Percentiles rank a stretch among this genome's conserved stretches.
These are phyloP conservation scores for Columba guinea DNA, from an alignment of 2,797 vertebrate genomes.

Conservation along the genomic window DNA sequence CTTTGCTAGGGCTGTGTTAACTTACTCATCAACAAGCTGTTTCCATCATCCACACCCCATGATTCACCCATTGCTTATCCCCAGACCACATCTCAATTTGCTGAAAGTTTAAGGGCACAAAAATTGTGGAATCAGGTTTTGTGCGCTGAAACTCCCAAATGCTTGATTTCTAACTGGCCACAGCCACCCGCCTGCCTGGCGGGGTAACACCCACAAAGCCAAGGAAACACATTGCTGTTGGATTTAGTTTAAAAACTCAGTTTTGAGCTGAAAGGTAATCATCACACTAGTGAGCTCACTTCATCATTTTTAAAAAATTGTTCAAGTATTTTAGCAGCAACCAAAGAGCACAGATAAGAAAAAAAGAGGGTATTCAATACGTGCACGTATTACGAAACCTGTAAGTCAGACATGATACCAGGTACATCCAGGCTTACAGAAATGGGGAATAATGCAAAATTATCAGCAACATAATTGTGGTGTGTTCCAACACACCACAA, in stretches of 20 bases:
- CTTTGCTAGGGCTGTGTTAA: not conserved
- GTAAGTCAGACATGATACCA: not conserved
- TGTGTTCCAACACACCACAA: not conserved
- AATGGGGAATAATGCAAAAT: not conserved
- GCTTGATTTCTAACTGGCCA: not conserved
- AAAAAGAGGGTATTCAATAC: not conserved
- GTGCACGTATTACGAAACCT: not conserved
- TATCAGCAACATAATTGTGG: not conserved
- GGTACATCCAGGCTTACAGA: not conserved
- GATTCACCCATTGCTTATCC: not conserved
- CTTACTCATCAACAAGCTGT: not conserved
- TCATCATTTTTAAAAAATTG: not conserved
- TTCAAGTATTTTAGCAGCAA: not conserved
- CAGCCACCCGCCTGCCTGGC: not conserved
- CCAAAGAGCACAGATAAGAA: not conserved
- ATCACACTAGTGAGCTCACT: not conserved
- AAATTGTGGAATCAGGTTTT: not conserved
- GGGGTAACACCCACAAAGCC: not conserved
- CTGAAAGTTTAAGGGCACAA: not conserved
- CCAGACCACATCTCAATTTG: not conserved
- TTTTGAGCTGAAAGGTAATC: not conserved
- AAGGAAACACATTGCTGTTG: not conserved
- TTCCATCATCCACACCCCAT: not conserved
- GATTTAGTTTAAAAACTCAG: not conserved
- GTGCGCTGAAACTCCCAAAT: not conserved